Conservation (phyloP, 2,113 vertebrate genomes). For the Dicrurus megarhynchus region DNA sequence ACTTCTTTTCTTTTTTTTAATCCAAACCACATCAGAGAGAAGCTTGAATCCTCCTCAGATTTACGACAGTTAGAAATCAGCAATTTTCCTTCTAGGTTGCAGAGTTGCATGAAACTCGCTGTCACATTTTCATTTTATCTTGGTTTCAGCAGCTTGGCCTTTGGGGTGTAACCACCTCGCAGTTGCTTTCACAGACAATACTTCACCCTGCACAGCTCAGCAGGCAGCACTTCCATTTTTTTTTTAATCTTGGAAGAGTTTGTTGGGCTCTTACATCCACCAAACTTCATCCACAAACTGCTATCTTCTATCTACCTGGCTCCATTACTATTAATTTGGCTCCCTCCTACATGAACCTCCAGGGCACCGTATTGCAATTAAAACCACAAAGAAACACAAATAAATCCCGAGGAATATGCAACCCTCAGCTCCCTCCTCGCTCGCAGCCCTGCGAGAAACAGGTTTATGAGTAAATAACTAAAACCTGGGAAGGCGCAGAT, state of each 20-base stretch:
- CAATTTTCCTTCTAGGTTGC: neutral
- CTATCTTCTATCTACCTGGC: slow-evolving; percentile 1
- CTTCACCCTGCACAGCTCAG: neutral
- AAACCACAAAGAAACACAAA: slow-evolving; percentile 22
- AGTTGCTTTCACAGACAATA: neutral
- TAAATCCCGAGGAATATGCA: neutral
- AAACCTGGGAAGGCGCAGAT: neutral
- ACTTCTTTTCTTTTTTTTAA: neutral
- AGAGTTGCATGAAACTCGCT: neutral
- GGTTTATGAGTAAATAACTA: neutral
- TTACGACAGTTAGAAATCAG: slow-evolving; percentile 16
- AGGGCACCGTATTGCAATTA: slow-evolving; percentile 18
- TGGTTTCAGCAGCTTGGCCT: neutral
- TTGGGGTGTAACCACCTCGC: neutral
- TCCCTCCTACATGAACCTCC: slow-evolving; percentile 28
- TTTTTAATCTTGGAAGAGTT: neutral
- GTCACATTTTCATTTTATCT: neutral
- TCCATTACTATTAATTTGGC: neutral
- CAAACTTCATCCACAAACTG: neutral
- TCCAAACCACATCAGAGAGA: slow-evolving; percentile 22
- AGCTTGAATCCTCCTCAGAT: neutral
- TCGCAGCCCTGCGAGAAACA: neutral
- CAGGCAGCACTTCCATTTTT: neutral
- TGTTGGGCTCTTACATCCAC: neutral
- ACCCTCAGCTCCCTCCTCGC: neutral